phyloP scores from a whole-genome alignment of 2,113 vertebrate species.

The Tenrec ecaudatus region DNA sequence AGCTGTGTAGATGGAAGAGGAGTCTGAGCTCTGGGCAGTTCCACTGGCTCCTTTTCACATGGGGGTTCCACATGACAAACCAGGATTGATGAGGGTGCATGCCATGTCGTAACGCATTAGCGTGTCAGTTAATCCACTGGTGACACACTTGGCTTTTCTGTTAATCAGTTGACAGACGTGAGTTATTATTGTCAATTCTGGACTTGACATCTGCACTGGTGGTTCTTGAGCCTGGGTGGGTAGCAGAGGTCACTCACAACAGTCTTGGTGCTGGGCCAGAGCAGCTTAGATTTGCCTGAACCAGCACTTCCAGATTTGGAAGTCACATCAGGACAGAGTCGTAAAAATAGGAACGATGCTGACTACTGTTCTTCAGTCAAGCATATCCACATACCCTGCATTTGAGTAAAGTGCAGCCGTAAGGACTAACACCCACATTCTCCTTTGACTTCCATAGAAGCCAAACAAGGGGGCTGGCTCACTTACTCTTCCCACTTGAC shows the following conservation, averaged over 20 bases:
- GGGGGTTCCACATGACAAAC: neutral
- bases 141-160: neutral
- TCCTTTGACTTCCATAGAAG: neutral
- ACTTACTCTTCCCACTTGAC: neutral
- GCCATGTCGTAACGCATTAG: neutral
- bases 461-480: neutral
- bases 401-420: neutral
- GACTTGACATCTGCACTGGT: neutral
- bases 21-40: neutral
- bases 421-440: neutral
- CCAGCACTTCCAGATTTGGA: neutral
- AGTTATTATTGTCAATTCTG: conserved; percentile 10
- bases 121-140: neutral
- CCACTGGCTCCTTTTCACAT: neutral
- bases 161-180: neutral
- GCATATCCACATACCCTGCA: neutral
- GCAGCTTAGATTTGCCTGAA: neutral
- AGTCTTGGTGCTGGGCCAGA: neutral
- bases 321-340: neutral
- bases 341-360: conserved; percentile 7
- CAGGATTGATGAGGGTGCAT: neutral
- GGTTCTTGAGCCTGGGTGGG: neutral
- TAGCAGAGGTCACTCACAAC: neutral
- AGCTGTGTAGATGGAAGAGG: neutral
- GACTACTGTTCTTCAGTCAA: neutral